phyloP scores from a whole-genome alignment of 1,140 invertebrate genomes.

The Chelonus insularis region DNA sequence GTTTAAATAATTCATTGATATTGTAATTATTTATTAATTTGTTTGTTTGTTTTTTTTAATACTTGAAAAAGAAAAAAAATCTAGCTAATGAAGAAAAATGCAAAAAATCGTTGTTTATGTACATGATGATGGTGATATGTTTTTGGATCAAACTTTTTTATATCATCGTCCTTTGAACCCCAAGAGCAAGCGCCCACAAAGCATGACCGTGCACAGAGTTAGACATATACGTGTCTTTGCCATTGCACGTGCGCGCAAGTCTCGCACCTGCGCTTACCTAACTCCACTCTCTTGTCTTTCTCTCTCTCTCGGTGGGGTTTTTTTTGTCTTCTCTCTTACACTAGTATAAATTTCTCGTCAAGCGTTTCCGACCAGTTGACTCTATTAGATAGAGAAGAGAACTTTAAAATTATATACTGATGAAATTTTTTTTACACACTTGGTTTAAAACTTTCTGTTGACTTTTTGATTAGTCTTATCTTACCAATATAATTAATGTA shows the following conservation, averaged over 20 bases:
- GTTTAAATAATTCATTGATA: no score
- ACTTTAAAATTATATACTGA: constrained; percentile 5
- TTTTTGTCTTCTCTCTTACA: background rate
- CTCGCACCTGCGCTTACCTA: constrained; percentile 17
- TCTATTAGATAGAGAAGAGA: background rate
- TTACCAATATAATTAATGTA: background rate
- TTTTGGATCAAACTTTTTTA: background rate
- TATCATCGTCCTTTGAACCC: constrained; percentile 1
- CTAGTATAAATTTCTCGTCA: constrained; percentile 8
- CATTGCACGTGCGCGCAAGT: constrained; percentile 14
- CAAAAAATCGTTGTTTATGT: no score
- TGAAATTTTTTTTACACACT: constrained; percentile 8
- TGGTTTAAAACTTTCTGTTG: background rate
- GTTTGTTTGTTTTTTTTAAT: no score
- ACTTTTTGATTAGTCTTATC: constrained; percentile 1
- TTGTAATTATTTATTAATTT: no score
- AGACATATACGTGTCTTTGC: background rate
- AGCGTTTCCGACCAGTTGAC: constrained; percentile 19
- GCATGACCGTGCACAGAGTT: background rate
- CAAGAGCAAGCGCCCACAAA: background rate
- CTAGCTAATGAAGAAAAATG: no score
- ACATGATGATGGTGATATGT: background rate
- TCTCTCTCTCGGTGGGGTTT: background rate
- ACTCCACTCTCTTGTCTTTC: background rate
- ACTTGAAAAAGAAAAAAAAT: no score